These are phyloP conservation scores for Labrus mixtus DNA, from an alignment of 2,113 vertebrate species.

Conservation along the genomic window DNA sequence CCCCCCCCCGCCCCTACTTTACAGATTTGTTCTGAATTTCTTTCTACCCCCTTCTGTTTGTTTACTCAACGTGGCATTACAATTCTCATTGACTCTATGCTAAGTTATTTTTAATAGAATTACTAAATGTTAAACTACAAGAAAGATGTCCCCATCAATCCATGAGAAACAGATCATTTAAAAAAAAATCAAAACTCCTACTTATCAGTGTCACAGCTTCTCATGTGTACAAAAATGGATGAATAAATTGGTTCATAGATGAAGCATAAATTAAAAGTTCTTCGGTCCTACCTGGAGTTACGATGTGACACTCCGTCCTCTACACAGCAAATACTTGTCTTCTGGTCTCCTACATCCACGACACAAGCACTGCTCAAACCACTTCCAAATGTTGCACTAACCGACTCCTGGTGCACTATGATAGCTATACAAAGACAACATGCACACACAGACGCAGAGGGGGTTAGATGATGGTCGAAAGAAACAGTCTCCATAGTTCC, in stretches of 20 bases:
- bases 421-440: slow-evolving; percentile 83
- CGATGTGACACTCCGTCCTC: slow-evolving; percentile 98
- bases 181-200: background rate
- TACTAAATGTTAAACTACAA: no score
- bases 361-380: slow-evolving; percentile 96
- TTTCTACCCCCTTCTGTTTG: no score
- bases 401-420: slow-evolving; percentile 96
- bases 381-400: slow-evolving; percentile 95
- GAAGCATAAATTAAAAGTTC: background rate
- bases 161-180: no score
- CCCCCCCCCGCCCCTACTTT: no score
- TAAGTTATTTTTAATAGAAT: no score
- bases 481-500: background rate
- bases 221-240: background rate
- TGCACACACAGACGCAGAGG: background rate
- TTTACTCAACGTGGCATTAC: no score
- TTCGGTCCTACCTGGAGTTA: slow-evolving; percentile 88
- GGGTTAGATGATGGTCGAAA: background rate
- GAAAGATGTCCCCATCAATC: no score
- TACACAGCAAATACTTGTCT: slow-evolving; percentile 96
- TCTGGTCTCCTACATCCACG: slow-evolving; percentile 97
- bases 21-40: no score
- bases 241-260: background rate
- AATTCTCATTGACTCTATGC: no score
- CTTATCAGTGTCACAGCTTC: background rate